A percentile compares a stretch with the other conserved stretches of the same genome.
Conservation (phyloP, 2,797 vertebrate genomes). For the Chaetodon trifasciatus region DNA sequence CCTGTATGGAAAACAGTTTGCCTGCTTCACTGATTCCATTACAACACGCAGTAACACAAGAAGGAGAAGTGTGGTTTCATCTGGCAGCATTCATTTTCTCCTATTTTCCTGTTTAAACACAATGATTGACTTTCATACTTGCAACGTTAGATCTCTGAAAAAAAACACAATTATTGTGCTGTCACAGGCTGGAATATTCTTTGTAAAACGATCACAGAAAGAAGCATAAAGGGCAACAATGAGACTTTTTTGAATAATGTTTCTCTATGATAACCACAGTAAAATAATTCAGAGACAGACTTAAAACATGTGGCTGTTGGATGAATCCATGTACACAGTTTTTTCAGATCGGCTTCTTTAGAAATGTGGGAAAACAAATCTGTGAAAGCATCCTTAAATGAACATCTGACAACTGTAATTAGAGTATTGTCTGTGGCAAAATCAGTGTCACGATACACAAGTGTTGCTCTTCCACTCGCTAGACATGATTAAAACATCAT, state of each 20-base stretch:
- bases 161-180: conserved; percentile 4
- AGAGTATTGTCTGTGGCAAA: conserved; percentile 48
- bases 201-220: conserved; percentile 7
- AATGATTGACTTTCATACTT: conserved; percentile 32
- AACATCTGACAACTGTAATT: conserved; percentile 60
- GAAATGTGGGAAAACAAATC: conserved; percentile 50
- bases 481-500: not conserved
- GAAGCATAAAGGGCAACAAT: not conserved
- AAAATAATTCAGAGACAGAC: conserved; percentile 30
- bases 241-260: conserved; percentile 6
- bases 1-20: conserved; percentile 35
- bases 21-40: conserved; percentile 32
- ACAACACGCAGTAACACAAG: conserved; percentile 35
- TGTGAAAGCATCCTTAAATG: conserved; percentile 34
- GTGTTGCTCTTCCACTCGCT: not conserved
- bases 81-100: conserved; percentile 37
- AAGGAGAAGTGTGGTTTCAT: conserved; percentile 54
- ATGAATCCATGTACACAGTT: conserved; percentile 8
- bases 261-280: conserved; percentile 32
- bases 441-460: conserved; percentile 31
- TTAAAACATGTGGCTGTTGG: conserved; percentile 23
- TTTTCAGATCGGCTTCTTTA: conserved; percentile 26
- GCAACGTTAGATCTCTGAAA: conserved; percentile 14
- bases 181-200: not conserved
- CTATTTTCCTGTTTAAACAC: conserved; percentile 30